A percentile compares a stretch with the other conserved stretches of the same genome.
Conservation (phyloP, 2,797 vertebrate genomes). For the Lepus oiostolus region DNA sequence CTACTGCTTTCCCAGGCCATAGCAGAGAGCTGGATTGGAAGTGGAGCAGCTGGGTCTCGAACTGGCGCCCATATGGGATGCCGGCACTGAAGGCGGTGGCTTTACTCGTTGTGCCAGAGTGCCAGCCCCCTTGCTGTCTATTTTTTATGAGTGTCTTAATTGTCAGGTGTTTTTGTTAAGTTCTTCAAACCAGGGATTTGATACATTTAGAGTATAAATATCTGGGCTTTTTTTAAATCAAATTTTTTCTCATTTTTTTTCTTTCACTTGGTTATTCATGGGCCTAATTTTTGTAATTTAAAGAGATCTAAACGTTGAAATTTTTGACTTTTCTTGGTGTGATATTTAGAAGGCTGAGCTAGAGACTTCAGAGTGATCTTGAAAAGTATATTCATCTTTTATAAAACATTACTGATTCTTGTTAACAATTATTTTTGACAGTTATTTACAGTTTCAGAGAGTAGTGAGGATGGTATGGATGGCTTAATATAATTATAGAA, state of each 20-base stretch:
- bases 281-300: conserved; percentile 22
- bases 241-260: neutral
- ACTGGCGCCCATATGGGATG: too few relatives aligned
- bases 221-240: neutral
- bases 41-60: too few relatives aligned
- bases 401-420: conserved; percentile 9
- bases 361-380: neutral
- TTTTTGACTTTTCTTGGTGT: conserved; percentile 26
- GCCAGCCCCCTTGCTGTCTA: too few relatives aligned
- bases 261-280: conserved; percentile 16
- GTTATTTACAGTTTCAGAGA: conserved; percentile 27
- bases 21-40: too few relatives aligned
- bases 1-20: too few relatives aligned
- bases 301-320: neutral
- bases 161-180: conserved; percentile 33
- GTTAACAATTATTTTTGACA: conserved; percentile 61
- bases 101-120: too few relatives aligned
- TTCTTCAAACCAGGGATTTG: neutral
- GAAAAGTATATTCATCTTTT: conserved; percentile 17
- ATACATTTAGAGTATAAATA: neutral
- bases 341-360: neutral
- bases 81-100: too few relatives aligned
- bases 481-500: conserved; percentile 59
- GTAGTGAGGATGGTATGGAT: conserved; percentile 48
- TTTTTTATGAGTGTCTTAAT: neutral